Evolutionary conservation across 2,113 vertebrate species (phyloP).

Genomic region (Dipodomys ordii): DNA sequence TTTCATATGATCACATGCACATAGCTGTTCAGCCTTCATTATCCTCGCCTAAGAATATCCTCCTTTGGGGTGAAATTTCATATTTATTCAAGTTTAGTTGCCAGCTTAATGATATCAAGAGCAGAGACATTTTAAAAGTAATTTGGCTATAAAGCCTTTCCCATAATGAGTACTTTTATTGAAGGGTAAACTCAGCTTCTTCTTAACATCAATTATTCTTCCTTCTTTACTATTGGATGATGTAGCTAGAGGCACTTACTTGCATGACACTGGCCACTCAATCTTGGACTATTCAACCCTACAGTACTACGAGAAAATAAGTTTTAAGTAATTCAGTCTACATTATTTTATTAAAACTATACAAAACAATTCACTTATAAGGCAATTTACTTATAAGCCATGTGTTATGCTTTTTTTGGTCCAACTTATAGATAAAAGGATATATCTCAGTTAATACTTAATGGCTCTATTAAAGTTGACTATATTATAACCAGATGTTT

Average conservation of each 20-base stretch:
- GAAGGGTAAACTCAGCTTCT: neutral
- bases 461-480: neutral
- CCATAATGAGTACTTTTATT: too few species aligned
- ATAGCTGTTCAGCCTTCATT: too few species aligned
- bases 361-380: neutral
- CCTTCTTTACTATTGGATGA: neutral
- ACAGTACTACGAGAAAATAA: neutral
- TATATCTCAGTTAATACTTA: conserved; percentile 8
- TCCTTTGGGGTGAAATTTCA: neutral
- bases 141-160: neutral
- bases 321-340: neutral
- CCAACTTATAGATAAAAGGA: neutral
- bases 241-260: neutral
- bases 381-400: neutral
- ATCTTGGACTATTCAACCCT: neutral
- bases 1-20: too few species aligned
- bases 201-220: neutral
- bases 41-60: too few species aligned
- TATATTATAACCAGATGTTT: conserved; percentile 4
- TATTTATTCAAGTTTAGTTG: neutral
- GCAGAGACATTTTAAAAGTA: neutral
- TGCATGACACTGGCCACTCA: neutral
- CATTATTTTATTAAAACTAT: neutral
- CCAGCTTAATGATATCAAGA: neutral
- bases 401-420: neutral